Percentiles rank a stretch among this genome's conserved stretches.
phyloP scores from a whole-genome alignment of 2,113 vertebrate genomes.

The Aptenodytes forsteri region DNA sequence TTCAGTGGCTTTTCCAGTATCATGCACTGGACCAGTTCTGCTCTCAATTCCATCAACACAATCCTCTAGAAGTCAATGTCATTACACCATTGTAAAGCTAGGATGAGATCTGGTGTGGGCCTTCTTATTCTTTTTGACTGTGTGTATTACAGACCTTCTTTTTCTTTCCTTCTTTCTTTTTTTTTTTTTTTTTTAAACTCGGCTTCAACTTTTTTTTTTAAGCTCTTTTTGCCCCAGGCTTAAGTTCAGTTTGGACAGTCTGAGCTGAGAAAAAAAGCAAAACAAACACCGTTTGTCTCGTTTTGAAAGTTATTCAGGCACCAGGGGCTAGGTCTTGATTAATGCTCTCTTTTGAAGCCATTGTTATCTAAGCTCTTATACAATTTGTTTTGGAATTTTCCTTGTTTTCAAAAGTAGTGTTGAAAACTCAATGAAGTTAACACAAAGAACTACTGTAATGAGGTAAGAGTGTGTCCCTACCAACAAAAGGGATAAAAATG shows the following conservation, averaged over 20 bases:
- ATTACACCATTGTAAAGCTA: background rate
- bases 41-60: background rate
- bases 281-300: constrained; percentile 32
- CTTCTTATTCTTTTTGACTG: background rate
- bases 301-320: constrained; percentile 43
- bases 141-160: background rate
- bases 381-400: constrained; percentile 48
- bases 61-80: background rate
- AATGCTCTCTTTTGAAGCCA: constrained; percentile 39
- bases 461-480: background rate
- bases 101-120: background rate
- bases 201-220: background rate
- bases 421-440: constrained; percentile 36
- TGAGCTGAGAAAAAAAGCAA: background rate
- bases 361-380: constrained; percentile 53
- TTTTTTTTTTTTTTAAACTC: background rate
- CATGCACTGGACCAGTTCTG: background rate
- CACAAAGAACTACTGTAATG: constrained; percentile 39
- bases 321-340: constrained; percentile 25
- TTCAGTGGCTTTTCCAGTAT: background rate
- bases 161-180: background rate
- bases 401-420: constrained; percentile 19
- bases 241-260: background rate
- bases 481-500: background rate
- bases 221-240: background rate